Evolutionary conservation across 2,113 vertebrate genomes (phyloP).

Genomic region (human): DNA sequence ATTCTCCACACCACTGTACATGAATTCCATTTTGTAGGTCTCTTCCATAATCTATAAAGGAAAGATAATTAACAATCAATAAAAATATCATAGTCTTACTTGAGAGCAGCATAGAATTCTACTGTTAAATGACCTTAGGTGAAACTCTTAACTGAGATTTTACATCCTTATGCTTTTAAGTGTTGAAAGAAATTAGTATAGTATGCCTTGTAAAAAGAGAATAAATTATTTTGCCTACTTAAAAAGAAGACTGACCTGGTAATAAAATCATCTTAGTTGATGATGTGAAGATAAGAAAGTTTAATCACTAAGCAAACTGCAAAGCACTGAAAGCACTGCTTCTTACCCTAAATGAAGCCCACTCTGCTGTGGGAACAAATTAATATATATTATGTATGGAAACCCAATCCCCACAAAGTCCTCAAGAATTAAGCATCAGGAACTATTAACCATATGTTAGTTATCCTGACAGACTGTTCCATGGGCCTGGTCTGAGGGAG

Average conservation of each 20-base stretch:
- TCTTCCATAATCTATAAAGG: constrained; percentile 93
- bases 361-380: background rate
- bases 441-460: background rate
- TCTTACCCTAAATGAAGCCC: background rate
- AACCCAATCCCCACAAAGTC: background rate
- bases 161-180: background rate
- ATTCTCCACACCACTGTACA: constrained; percentile 95
- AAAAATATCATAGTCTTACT: background rate
- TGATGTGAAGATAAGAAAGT: background rate
- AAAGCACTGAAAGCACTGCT: background rate
- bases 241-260: background rate
- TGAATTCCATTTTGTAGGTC: constrained; percentile 97
- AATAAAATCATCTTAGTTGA: constrained; percentile 4
- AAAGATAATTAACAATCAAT: constrained; percentile 10
- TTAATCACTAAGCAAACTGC: constrained; percentile 1
- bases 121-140: background rate
- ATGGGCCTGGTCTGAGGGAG: background rate
- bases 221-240: constrained; percentile 4
- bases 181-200: constrained; percentile 13
- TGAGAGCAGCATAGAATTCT: background rate
- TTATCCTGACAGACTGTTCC: background rate
- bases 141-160: background rate
- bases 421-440: background rate
- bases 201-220: background rate
- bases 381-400: background rate